phyloP scores from a whole-genome alignment of 2,888 invertebrate species.

The Blera fallax region DNA sequence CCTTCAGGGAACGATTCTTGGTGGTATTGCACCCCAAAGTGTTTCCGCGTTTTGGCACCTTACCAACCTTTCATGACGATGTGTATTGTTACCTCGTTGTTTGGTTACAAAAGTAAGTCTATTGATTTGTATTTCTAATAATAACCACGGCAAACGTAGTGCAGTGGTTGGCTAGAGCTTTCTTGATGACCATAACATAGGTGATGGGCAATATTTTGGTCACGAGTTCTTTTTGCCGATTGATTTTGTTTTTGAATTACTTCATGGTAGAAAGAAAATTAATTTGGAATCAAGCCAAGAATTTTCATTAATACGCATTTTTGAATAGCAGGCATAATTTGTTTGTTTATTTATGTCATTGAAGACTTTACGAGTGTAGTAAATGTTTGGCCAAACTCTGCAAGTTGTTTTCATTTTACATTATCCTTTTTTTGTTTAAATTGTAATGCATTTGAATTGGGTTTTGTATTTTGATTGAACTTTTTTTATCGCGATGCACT shows the following conservation, averaged over 20 bases:
- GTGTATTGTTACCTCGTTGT: slow-evolving; percentile 20
- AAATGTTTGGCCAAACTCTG: neutral
- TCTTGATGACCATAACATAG: neutral
- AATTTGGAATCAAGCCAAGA: neutral
- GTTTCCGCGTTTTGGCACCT: slow-evolving; percentile 36
- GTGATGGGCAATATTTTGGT: neutral
- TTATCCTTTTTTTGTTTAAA: neutral
- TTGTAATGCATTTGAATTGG: neutral
- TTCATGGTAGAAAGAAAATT: neutral
- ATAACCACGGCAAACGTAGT: neutral
- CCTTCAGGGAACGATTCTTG: slow-evolving; percentile 3
- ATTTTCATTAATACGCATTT: neutral
- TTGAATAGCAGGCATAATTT: neutral
- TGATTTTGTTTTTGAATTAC: neutral
- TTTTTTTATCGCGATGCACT: neutral
- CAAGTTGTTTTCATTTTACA: neutral
- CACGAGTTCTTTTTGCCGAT: slow-evolving; percentile 2
- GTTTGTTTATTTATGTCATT: neutral
- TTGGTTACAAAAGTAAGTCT: neutral
- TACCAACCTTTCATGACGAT: slow-evolving; percentile 14
- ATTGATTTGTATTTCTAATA: slow-evolving; percentile 34
- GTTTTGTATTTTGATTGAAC: neutral
- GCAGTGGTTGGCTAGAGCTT: slow-evolving; percentile 1
- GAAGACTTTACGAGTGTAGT: neutral
- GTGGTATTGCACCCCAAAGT: neutral